Percentiles rank a stretch among this genome's conserved stretches.
Conservation (phyloP, 2,113 vertebrate genomes). For the Sorex fumeus region DNA sequence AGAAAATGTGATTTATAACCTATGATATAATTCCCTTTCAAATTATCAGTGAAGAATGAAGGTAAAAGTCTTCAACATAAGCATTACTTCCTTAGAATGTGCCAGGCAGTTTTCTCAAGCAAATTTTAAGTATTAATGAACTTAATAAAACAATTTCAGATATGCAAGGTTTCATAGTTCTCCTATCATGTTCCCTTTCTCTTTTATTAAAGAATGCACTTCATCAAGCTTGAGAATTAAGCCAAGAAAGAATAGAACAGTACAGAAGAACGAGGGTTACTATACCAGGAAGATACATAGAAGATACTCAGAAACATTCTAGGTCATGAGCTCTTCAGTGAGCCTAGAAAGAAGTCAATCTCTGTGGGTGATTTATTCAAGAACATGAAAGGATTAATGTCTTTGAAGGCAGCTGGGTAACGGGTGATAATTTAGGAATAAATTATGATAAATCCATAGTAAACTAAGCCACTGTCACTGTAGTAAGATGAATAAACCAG, state of each 20-base stretch:
- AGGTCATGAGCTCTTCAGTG: no score
- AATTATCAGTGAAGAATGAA: background rate
- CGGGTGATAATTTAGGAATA: background rate
- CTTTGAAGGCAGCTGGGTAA: background rate
- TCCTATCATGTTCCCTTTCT: background rate
- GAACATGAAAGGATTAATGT: background rate
- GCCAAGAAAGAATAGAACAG: background rate
- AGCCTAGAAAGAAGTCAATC: background rate
- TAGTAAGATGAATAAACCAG: conserved; percentile 18
- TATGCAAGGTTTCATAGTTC: background rate
- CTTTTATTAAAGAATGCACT: background rate
- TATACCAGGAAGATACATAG: background rate
- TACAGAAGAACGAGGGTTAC: background rate
- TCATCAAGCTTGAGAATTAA: background rate
- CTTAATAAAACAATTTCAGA: conserved; percentile 31
- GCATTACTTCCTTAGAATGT: background rate
- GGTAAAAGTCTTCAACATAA: background rate
- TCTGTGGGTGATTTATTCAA: background rate
- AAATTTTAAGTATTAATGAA: background rate
- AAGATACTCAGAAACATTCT: background rate
- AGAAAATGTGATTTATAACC: background rate
- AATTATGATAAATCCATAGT: conserved; percentile 1
- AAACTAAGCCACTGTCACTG: no score
- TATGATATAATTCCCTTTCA: background rate
- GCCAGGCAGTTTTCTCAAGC: background rate